phyloP scores from a whole-genome alignment of 2,113 vertebrate species.

The Echinops telfairi region DNA sequence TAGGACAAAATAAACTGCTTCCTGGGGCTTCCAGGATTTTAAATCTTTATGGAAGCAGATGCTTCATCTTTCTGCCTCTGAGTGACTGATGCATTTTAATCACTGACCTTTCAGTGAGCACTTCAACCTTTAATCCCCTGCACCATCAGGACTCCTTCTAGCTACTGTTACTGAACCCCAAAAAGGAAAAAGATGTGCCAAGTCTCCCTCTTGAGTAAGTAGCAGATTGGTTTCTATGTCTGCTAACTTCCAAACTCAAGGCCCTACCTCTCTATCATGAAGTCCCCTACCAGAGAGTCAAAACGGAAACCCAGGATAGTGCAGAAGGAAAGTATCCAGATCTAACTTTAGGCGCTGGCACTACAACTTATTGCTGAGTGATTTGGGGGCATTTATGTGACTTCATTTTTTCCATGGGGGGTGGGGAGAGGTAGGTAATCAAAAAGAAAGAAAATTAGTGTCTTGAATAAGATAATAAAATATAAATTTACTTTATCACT shows the following conservation, averaged over 20 bases:
- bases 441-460: neutral
- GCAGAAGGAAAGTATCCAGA: neutral
- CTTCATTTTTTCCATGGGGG: neutral
- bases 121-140: no score
- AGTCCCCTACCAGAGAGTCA: neutral
- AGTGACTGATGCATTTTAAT: no score
- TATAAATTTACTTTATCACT: neutral
- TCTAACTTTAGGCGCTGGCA: neutral
- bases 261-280: neutral
- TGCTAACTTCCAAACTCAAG: neutral
- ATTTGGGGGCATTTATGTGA: neutral
- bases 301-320: neutral
- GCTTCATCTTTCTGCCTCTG: no score
- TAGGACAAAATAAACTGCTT: no score
- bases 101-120: no score
- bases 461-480: neutral
- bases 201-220: neutral
- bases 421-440: no score
- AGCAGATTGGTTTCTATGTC: neutral
- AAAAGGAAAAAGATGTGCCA: neutral
- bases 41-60: no score
- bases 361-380: neutral
- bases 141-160: no score
- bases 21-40: no score
- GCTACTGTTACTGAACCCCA: neutral